Percentiles rank a stretch among this genome's conserved stretches.
phyloP scores from a whole-genome alignment of 2,888 invertebrate species.

The Orthosia incerta region DNA sequence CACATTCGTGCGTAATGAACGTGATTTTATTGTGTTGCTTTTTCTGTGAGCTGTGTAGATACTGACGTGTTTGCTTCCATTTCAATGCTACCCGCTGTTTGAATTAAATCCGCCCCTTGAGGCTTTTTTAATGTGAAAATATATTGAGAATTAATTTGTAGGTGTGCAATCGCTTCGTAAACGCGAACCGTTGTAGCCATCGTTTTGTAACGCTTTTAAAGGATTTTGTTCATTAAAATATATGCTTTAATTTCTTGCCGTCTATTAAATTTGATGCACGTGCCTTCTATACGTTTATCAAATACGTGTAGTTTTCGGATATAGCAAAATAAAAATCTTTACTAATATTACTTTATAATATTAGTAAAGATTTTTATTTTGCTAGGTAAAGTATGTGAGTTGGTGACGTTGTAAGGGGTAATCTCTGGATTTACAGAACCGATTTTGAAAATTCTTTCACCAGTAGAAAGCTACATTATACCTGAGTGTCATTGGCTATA shows the following conservation, averaged over 20 bases:
- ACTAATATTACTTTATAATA: too few relatives aligned
- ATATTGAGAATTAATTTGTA: slow-evolving; percentile 57
- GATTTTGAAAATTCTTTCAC: too few relatives aligned
- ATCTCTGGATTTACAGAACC: too few relatives aligned
- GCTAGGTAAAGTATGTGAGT: too few relatives aligned
- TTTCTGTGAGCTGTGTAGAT: slow-evolving; percentile 44
- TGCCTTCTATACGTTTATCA: neutral
- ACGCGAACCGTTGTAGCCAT: slow-evolving; percentile 11
- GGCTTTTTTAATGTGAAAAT: slow-evolving; percentile 58
- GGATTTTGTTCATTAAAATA: slow-evolving; percentile 21
- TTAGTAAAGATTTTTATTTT: too few relatives aligned
- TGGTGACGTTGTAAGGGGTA: too few relatives aligned
- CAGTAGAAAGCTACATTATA: too few relatives aligned
- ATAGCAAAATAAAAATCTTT: neutral
- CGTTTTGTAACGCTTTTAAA: slow-evolving; percentile 8
- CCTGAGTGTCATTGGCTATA: too few relatives aligned
- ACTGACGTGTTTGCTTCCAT: slow-evolving; percentile 59
- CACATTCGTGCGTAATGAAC: slow-evolving; percentile 58
- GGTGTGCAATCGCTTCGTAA: slow-evolving; percentile 27
- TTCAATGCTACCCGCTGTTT: slow-evolving; percentile 60
- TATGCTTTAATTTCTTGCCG: neutral
- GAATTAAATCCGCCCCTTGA: slow-evolving; percentile 68
- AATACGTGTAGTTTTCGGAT: neutral
- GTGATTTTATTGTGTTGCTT: slow-evolving; percentile 53
- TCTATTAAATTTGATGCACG: slow-evolving; percentile 8